Conservation (phyloP, 2,888 invertebrate genomes). For the Nematopogon swammerdamellus region DNA sequence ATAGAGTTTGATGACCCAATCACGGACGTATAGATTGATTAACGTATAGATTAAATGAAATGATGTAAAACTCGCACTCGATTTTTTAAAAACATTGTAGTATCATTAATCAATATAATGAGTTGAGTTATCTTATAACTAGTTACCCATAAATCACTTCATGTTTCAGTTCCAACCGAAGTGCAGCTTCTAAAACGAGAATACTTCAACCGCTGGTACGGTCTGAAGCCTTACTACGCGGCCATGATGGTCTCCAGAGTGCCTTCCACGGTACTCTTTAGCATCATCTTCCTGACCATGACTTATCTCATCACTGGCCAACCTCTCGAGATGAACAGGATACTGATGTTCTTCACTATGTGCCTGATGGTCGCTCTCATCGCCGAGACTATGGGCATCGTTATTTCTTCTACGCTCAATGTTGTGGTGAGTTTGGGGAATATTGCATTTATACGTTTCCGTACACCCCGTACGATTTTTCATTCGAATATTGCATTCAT, state of each 20-base stretch:
- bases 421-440: conserved; percentile 76
- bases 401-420: conserved; percentile 70
- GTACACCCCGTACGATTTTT: too few relatives aligned
- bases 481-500: too few relatives aligned
- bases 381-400: conserved; percentile 74
- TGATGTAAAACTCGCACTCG: too few relatives aligned
- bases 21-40: too few relatives aligned
- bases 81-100: too few relatives aligned
- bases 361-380: conserved; percentile 70
- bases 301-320: conserved; percentile 75
- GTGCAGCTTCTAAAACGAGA: conserved; percentile 75
- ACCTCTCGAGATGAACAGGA: conserved; percentile 66
- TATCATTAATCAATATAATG: too few relatives aligned
- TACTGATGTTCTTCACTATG: conserved; percentile 65
- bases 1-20: too few relatives aligned
- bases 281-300: conserved; percentile 63
- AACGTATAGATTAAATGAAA: too few relatives aligned
- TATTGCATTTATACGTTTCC: too few relatives aligned
- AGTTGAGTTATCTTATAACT: too few relatives aligned
- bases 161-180: conserved; percentile 74
- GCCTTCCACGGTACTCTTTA: conserved; percentile 67
- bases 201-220: conserved; percentile 84
- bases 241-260: conserved; percentile 70
- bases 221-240: conserved; percentile 73
- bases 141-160: too few relatives aligned